Evolutionary conservation across 2,113 vertebrate species (phyloP).

Genomic region (Carassius gibelio): DNA sequence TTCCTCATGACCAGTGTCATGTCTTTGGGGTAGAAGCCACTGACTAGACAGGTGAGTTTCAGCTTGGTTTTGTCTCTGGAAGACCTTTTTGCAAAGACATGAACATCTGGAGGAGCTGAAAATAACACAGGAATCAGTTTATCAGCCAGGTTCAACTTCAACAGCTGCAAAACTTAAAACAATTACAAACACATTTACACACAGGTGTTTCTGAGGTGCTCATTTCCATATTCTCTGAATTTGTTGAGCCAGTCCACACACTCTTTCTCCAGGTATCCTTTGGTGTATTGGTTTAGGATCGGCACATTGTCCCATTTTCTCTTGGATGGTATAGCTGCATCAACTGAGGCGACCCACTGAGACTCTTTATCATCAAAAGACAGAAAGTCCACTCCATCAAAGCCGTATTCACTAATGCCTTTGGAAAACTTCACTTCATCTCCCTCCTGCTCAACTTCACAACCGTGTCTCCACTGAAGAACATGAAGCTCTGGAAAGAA

Average conservation of each 20-base stretch:
- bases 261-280: slow-evolving; percentile 42
- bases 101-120: slow-evolving; percentile 30
- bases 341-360: slow-evolving; percentile 48
- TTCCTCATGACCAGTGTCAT: not conserved
- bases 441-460: not conserved
- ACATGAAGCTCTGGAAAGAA: slow-evolving; percentile 40
- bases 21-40: no score
- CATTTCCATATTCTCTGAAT: slow-evolving; percentile 34
- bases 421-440: not conserved
- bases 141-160: not conserved
- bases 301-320: slow-evolving; percentile 53
- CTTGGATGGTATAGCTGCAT: slow-evolving; percentile 41
- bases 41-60: no score
- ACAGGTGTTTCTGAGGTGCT: not conserved
- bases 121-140: not conserved
- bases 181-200: not conserved
- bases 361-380: slow-evolving; percentile 42
- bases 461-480: slow-evolving; percentile 49
- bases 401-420: slow-evolving; percentile 40
- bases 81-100: not conserved
- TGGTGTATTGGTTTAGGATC: slow-evolving; percentile 58
- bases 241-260: slow-evolving; percentile 46
- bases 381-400: slow-evolving; percentile 55
- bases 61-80: no score
- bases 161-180: no score